A percentile compares a stretch with the other conserved stretches of the same genome.
These are phyloP conservation scores for Parasteatoda lunata DNA, from an alignment of 2,888 invertebrate genomes.

Conservation along the genomic window DNA sequence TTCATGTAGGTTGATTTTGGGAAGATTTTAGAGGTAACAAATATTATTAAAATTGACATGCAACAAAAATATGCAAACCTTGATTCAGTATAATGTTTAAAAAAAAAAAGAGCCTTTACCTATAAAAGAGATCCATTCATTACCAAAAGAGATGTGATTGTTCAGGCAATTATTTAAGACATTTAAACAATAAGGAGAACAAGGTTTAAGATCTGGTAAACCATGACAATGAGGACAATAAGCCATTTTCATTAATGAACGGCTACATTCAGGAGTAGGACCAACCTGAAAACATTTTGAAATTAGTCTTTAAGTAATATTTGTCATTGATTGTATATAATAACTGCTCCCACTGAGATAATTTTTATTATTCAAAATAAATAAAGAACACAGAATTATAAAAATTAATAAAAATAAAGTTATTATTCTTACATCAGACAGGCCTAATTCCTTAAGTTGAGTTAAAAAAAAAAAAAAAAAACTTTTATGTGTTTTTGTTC, in stretches of 20 bases:
- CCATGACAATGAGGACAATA: constrained; percentile 89
- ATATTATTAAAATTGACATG: too few relatives aligned
- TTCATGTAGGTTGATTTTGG: too few relatives aligned
- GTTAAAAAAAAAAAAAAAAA: too few relatives aligned
- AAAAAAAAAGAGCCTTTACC: constrained; percentile 75
- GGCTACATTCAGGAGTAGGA: constrained; percentile 83
- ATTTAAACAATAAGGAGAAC: constrained; percentile 90
- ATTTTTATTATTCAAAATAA: not conserved
- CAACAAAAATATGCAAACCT: too few relatives aligned
- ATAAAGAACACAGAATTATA: not conserved
- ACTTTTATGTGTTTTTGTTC: too few relatives aligned
- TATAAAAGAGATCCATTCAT: constrained; percentile 90
- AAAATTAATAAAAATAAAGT: too few relatives aligned
- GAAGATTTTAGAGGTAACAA: too few relatives aligned
- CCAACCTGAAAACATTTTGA: constrained; percentile 78
- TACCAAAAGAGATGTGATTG: constrained; percentile 87
- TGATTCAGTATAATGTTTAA: too few relatives aligned
- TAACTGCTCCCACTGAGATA: not conserved
- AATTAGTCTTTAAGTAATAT: too few relatives aligned
- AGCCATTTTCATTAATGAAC: constrained; percentile 87
- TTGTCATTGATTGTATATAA: too few relatives aligned
- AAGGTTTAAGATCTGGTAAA: constrained; percentile 81
- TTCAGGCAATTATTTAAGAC: constrained; percentile 92
- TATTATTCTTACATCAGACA: too few relatives aligned
- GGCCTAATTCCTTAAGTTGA: too few relatives aligned